A percentile compares a stretch with the other conserved stretches of the same genome.
These are phyloP conservation scores for Zaprionus ornatus DNA, from an alignment of 1,140 invertebrate genomes.

Conservation along the genomic window DNA sequence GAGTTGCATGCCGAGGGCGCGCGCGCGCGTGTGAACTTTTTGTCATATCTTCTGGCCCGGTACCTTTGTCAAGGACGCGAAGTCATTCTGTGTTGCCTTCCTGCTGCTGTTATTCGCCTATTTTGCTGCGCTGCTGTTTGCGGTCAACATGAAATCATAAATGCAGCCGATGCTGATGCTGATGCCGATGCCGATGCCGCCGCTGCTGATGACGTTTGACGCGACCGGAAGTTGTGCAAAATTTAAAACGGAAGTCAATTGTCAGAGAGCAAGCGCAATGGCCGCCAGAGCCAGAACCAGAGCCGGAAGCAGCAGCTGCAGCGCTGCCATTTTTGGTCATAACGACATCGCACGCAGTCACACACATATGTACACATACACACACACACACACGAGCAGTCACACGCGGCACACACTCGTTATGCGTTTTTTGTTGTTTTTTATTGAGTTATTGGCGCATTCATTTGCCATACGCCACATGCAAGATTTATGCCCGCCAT, in stretches of 20 bases:
- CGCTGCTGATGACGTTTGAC: conserved; percentile 31
- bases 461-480: conserved; percentile 79
- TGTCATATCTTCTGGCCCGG: conserved; percentile 56
- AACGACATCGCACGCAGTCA: conserved; percentile 25
- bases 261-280: conserved; percentile 71
- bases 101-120: conserved; percentile 4
- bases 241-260: conserved; percentile 82
- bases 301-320: conserved; percentile 74
- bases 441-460: conserved; percentile 81
- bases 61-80: conserved; percentile 71
- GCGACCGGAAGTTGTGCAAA: conserved; percentile 75
- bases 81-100: conserved; percentile 18
- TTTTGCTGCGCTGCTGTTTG: conserved; percentile 17
- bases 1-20: conserved; percentile 48
- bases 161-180: conserved; percentile 6
- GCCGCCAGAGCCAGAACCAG: conserved; percentile 24
- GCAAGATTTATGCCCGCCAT: conserved; percentile 78
- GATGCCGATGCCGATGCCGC: not conserved
- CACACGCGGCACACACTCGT: conserved; percentile 11
- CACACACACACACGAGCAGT: not conserved
- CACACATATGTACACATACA: not conserved
- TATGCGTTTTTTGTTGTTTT: conserved; percentile 37
- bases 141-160: conserved; percentile 32
- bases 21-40: conserved; percentile 28
- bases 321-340: conserved; percentile 62